Base-by-base conservation (phyloP, 1,140 invertebrate genomes). In the Frieseomelitta varia region DNA sequence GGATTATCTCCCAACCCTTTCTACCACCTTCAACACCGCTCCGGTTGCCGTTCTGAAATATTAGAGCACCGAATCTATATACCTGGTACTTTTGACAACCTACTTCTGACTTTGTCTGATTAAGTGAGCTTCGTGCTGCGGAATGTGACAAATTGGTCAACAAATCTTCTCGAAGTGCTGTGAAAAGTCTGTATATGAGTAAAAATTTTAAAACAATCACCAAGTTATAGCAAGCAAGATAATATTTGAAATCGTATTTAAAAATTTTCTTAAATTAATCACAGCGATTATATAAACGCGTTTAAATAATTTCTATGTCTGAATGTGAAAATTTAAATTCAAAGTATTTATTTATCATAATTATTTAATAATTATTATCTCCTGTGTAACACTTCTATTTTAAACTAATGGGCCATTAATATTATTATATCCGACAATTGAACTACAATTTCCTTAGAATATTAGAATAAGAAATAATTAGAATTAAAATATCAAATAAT, bases 1-100 rank as follows among this genome's bases (percentile, higher is more conserved):
- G 93, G 94, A 94, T 94, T 94, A 94, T 94, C 94, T 89, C 77
- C 85, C 86, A 81, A 85, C 90, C 90, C 88, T 91, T 72, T 84
- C 75, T 68, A 3, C 81, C 74, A 34, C 65, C 72, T 56, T n/a
- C 77, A 21, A 71, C 53, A 47, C 53, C 58, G 79, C 56, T 68
- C 58, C 67, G 51, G 61, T 88, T 85, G 84, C 65, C 89, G 78
- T 76, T 75, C 81, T 67, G 79, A 90, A 83, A 90, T 90, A 84
- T 86, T 85, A 72, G 71, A 68, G 19, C 30, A 21, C 30, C 34
- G 34, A 68, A 24, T 39, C 34, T 39, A 24, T 39, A 39, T 68
- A 67, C 30, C 21, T 67, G 15, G 30, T 19, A 67, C 65, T 34
- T 34, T 67, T 30, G 15, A 19, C 65, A 3, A 27, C 14, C 65